Percentiles rank a stretch among this genome's conserved stretches.
Conservation (phyloP, 1,140 invertebrate genomes). For the Heterodera schachtii region DNA sequence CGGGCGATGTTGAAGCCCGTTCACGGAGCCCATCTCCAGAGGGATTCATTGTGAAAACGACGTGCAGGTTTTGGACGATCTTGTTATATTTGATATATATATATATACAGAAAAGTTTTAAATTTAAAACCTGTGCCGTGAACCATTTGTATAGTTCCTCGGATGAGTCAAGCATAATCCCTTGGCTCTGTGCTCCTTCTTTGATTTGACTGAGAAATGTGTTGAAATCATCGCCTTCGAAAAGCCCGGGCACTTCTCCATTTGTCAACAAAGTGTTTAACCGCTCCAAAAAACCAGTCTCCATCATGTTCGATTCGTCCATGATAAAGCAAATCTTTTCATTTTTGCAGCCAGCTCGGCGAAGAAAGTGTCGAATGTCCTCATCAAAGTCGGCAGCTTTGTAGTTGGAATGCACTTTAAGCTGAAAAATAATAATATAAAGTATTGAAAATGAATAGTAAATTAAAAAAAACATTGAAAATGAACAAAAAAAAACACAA, state of each 20-base stretch:
- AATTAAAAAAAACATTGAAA: constrained; percentile 71
- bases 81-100: constrained; percentile 68
- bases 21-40: constrained; percentile 96
- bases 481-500: no score
- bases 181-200: constrained; percentile 94
- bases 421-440: constrained; percentile 35
- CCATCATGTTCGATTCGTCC: constrained; percentile 97
- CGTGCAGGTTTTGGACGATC: constrained; percentile 98
- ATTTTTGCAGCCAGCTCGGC: constrained; percentile 91
- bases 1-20: constrained; percentile 94
- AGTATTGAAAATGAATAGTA: not conserved
- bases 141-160: constrained; percentile 99
- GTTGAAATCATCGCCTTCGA: constrained; percentile 85
- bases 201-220: constrained; percentile 99
- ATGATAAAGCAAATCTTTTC: constrained; percentile 99
- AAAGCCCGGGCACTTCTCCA: constrained; percentile 88
- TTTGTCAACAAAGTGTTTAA: constrained; percentile 99
- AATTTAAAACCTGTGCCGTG: constrained; percentile 74
- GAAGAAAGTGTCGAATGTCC: constrained; percentile 87
- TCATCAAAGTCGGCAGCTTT: constrained; percentile 98
- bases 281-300: constrained; percentile 95
- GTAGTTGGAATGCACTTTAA: constrained; percentile 95
- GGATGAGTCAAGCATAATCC: constrained; percentile 94
- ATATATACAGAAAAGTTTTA: not conserved
- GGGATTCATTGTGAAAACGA: constrained; percentile 99